Conservation (phyloP, 2,888 invertebrate genomes). For the Geotrupes spiniger region DNA sequence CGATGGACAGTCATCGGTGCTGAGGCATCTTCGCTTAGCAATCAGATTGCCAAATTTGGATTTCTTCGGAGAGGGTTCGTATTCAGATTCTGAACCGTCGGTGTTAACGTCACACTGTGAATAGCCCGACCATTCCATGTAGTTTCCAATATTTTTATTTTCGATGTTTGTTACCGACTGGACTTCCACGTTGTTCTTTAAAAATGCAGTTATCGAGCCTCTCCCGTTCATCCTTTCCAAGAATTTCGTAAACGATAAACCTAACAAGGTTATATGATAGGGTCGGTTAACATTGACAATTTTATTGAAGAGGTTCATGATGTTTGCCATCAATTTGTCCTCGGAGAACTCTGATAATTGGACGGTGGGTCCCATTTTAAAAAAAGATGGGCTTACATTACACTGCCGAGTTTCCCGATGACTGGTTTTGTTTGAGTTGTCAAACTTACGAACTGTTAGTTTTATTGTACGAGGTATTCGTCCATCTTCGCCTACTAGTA, state of each 20-base stretch:
- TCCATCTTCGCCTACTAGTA: conserved; percentile 74
- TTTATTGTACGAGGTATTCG: conserved; percentile 73
- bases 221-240: conserved; percentile 68
- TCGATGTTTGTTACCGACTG: conserved; percentile 70
- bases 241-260: conserved; percentile 80
- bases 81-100: conserved; percentile 65
- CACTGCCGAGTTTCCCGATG: conserved; percentile 75
- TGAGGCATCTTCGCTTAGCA: conserved; percentile 51
- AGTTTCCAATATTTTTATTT: conserved; percentile 44
- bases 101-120: conserved; percentile 53
- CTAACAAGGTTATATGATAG: conserved; percentile 76
- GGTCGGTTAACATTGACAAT: conserved; percentile 69
- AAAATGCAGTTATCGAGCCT: conserved; percentile 71
- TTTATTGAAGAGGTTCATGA: conserved; percentile 74
- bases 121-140: conserved; percentile 27
- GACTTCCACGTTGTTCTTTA: conserved; percentile 76
- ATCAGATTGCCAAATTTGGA: conserved; percentile 54
- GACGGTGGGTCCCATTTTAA: conserved; percentile 47
- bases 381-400: conserved; percentile 66
- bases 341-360: conserved; percentile 55
- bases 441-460: conserved; percentile 71
- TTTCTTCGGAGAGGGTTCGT: conserved; percentile 76
- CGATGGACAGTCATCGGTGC: conserved; percentile 58
- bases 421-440: conserved; percentile 63
- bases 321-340: conserved; percentile 64